Conservation (phyloP, 2,797 vertebrate genomes). For the Octomys mimax region DNA sequence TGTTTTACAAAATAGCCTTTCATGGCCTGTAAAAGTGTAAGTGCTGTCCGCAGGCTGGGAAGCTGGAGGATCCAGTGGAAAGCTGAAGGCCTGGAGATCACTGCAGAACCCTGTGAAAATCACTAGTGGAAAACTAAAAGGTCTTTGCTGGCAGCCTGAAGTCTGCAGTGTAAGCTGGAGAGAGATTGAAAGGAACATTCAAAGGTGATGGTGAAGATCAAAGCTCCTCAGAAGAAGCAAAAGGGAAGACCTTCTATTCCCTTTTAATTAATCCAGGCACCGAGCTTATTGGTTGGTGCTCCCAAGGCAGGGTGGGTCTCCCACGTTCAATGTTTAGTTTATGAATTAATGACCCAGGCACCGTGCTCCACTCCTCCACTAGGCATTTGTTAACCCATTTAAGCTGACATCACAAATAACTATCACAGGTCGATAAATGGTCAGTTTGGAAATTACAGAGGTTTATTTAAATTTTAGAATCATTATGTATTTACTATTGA, state of each 20-base stretch:
- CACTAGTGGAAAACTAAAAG: background rate
- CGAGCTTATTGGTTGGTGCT: background rate
- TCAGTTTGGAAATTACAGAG: background rate
- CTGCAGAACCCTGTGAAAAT: background rate
- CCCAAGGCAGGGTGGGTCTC: background rate
- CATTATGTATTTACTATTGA: background rate
- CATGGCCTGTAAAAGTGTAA: background rate
- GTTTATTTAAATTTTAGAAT: conserved; percentile 10
- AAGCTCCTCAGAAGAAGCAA: background rate
- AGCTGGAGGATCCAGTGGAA: background rate
- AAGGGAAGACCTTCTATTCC: background rate
- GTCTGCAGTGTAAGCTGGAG: background rate
- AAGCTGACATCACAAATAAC: background rate
- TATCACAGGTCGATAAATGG: background rate
- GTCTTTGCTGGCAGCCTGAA: background rate
- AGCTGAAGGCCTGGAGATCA: background rate
- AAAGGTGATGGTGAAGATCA: background rate
- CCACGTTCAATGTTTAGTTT: background rate
- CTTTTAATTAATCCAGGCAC: background rate
- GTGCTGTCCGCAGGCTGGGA: background rate
- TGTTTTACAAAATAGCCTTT: background rate
- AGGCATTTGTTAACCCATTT: background rate
- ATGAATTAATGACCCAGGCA: background rate
- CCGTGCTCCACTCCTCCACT: background rate
- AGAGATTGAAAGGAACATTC: background rate